phyloP scores from a whole-genome alignment of 2,888 invertebrate genomes.

The Ormyrus nitidulus region DNA sequence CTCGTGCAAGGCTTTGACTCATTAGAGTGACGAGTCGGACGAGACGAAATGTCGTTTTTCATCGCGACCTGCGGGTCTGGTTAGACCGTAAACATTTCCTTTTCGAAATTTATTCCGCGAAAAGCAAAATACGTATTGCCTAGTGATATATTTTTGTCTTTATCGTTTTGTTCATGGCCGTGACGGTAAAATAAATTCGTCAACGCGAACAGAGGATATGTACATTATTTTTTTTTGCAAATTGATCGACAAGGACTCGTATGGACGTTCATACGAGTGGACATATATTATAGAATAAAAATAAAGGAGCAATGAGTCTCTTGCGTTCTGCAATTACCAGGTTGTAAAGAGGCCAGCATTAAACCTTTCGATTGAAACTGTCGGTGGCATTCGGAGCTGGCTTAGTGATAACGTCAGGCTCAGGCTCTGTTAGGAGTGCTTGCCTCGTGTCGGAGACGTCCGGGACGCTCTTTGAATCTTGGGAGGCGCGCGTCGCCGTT shows the following conservation, averaged over 20 bases:
- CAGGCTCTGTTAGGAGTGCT: slow-evolving; percentile 59
- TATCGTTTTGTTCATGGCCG: slow-evolving; percentile 5
- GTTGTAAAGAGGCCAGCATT: slow-evolving; percentile 65
- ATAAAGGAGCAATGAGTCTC: slow-evolving; percentile 30
- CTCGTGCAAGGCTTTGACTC: slow-evolving; percentile 53
- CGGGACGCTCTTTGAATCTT: slow-evolving; percentile 53
- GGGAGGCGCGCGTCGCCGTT: slow-evolving; percentile 53
- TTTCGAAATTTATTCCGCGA: slow-evolving; percentile 36
- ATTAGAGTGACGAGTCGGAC: slow-evolving; percentile 32
- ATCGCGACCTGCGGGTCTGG: not conserved
- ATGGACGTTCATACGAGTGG: slow-evolving; percentile 9
- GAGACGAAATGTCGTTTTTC: slow-evolving; percentile 36
- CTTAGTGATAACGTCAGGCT: slow-evolving; percentile 66
- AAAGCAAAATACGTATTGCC: slow-evolving; percentile 52
- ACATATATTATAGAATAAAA: slow-evolving; percentile 39
- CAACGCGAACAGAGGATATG: slow-evolving; percentile 44
- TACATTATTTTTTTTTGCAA: slow-evolving; percentile 42
- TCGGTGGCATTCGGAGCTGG: slow-evolving; percentile 62
- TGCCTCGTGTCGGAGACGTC: slow-evolving; percentile 69
- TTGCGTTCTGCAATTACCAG: slow-evolving; percentile 15
- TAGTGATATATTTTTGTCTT: slow-evolving; percentile 46
- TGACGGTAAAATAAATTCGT: slow-evolving; percentile 31
- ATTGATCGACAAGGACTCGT: slow-evolving; percentile 12
- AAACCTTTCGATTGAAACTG: slow-evolving; percentile 65
- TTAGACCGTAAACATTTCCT: slow-evolving; percentile 1